Conservation (phyloP, 1,140 invertebrate species). For the Aphelenchoides fujianensis region DNA sequence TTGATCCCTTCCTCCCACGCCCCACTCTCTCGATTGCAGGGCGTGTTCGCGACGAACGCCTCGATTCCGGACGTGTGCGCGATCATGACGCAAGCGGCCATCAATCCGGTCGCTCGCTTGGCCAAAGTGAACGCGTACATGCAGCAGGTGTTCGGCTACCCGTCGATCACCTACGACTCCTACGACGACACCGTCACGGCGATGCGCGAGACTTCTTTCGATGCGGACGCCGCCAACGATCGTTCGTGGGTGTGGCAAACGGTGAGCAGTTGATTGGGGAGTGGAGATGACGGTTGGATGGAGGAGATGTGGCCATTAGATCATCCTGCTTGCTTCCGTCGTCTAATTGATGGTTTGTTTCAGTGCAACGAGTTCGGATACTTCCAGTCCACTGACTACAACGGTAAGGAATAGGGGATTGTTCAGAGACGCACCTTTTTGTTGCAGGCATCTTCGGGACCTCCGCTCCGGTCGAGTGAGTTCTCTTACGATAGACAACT, state of each 20-base stretch:
- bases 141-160: neutral
- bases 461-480: conserved; percentile 71
- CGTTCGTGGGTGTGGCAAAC: conserved; percentile 83
- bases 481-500: too few species aligned
- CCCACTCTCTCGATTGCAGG: too few species aligned
- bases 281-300: too few species aligned
- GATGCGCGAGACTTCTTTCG: neutral
- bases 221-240: neutral
- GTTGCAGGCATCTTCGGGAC: conserved; percentile 73
- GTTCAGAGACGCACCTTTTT: too few species aligned
- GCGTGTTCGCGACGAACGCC: neutral
- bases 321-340: too few species aligned
- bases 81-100: conserved; percentile 18
- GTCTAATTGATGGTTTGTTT: too few species aligned
- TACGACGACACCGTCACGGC: neutral
- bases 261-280: too few species aligned
- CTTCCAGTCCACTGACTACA: conserved; percentile 78
- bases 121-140: conserved; percentile 27
- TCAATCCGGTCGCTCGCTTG: conserved; percentile 21
- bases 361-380: conserved; percentile 93
- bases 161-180: neutral
- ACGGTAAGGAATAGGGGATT: too few species aligned
- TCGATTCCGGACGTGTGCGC: conserved; percentile 27
- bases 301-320: too few species aligned
- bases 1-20: too few species aligned